Evolutionary conservation across 2,797 vertebrate species (phyloP), one percentile per base, ranked within the genome.

Genomic region (Gymnothorax reevesii): DNA sequence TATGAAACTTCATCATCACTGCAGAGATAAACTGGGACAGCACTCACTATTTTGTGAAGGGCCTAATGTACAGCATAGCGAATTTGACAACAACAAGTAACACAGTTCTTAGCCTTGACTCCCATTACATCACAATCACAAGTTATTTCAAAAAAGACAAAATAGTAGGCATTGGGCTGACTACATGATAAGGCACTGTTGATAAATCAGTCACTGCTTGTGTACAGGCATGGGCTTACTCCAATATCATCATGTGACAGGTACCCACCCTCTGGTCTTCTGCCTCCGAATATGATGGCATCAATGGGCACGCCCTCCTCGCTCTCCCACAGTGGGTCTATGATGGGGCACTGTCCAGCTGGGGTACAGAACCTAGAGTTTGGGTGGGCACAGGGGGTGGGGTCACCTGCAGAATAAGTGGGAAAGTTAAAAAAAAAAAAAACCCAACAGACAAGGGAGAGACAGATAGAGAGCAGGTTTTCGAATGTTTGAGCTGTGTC

Each of bases 331-430:
- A 91, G 94, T 0, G 97, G 96, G 91, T 99, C 98, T 86, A 98
- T 97, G 90, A 97, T 98, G 57, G 98, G 97, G 88, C 98, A 99
- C 92, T 99, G 97, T 64, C 90, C 93, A 0, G 97, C 97, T 0
- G 98, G 98, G 59, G 96, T 94, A 83, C 98, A 99, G 92, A 99
- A 98, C 3, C 98, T 96, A 8, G 98, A 98, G 90, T 98, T 99
- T 85, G 97, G 97, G 80, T 98, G 97, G 62, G 98, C 97, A 60
- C 96, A 97, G 0, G 91, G 89, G 4, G 95, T 93, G 0, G 95
- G 90, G 84, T 94, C 94, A 89, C 97, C 97, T 98, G 90, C 88
- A 42, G 17, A 54, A 8, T 42, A 12, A n/a, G 0, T 54, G 66
- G 13, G 54, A 49, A 20, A 52, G 27, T 13, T 20, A 0, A 64